Base-by-base conservation (phyloP, 2,888 invertebrate genomes). In the Xestia sexstrigata region DNA sequence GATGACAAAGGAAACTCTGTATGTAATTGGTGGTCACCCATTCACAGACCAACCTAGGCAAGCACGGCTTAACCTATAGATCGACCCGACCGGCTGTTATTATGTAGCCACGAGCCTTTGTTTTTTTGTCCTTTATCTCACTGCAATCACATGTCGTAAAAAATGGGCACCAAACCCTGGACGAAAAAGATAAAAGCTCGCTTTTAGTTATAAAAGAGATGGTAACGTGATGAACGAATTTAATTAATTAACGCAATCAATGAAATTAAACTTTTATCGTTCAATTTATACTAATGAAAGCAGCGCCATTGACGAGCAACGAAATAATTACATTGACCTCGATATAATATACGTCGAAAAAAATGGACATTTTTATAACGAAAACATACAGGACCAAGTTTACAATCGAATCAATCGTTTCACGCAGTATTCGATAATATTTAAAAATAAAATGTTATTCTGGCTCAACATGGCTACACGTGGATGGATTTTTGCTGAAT, bases 231-330 rank as follows among this genome's bases (percentile, higher is more conserved):
- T 70, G 58, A 72, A 67, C 60, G 42, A 78, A 84, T 80, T 81
- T 65, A 74, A 86, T 86, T 83, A 70, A 83, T 76, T 79, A 79
- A 76, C n/a, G 71, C 66, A 70, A 74, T 83, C 69, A 76, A 74
- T 79, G 42, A 74, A 86, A 83, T 86, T 73, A 78, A 78, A 83
- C 79, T 86, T 86, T 86, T 79, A 79, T 74, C 69, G 69, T 69
- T 74, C 79, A 79, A 83, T 84, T 84, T 74, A n/a, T 67, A 62
- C 66, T 70, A 68, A 83, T 86, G 79, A 83, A 83, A 70, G 55
- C 79, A 20, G 60, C 23, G 35, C n/a, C 63, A 39, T 52, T 80
- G 81, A 84, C 55, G 74, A 81, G 66, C 65, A 55, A 62, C 42
- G 26, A 65, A 60, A 80, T 82, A 70, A 84, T 82, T 84, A 70